Evolutionary conservation across 2,113 vertebrate genomes (phyloP).

Genomic region (Clupea harengus): DNA sequence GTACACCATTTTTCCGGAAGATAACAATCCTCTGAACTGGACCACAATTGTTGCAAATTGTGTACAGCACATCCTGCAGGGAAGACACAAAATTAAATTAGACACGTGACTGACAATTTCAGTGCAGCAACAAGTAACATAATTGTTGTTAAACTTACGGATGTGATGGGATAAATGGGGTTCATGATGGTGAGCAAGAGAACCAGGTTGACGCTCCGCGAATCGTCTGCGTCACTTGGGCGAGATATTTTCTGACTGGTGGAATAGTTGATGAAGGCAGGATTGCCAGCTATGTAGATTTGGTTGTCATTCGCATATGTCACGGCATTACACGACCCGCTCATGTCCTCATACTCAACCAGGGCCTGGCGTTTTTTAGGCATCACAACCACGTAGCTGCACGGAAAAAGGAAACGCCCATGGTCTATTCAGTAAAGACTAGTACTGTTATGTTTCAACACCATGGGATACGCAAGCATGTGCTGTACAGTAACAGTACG

Average conservation of each 20-base stretch:
- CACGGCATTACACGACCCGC: constrained; percentile 87
- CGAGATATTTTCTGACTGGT: constrained; percentile 96
- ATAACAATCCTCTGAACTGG: constrained; percentile 96
- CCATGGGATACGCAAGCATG: background rate
- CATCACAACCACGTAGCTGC: constrained; percentile 94
- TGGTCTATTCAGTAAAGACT: too few relatives aligned
- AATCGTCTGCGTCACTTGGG: constrained; percentile 83
- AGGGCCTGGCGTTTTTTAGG: constrained; percentile 92
- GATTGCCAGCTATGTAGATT: constrained; percentile 90
- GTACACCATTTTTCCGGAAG: constrained; percentile 94
- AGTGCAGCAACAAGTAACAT: background rate
- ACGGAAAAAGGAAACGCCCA: background rate
- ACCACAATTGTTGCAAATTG: constrained; percentile 93
- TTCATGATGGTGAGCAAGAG: constrained; percentile 92
- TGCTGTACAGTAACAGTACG: background rate
- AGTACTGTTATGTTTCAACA: background rate
- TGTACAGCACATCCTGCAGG: constrained; percentile 89
- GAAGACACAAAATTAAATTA: background rate
- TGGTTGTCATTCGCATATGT: constrained; percentile 92
- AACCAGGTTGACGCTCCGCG: constrained; percentile 88
- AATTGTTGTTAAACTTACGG: constrained; percentile 61
- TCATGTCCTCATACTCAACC: constrained; percentile 91
- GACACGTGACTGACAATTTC: background rate
- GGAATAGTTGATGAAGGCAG: constrained; percentile 93
- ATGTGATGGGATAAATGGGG: constrained; percentile 87